These are phyloP conservation scores for Corythornis madagascariensis DNA, from an alignment of 2,113 vertebrate genomes.

Conservation along the genomic window DNA sequence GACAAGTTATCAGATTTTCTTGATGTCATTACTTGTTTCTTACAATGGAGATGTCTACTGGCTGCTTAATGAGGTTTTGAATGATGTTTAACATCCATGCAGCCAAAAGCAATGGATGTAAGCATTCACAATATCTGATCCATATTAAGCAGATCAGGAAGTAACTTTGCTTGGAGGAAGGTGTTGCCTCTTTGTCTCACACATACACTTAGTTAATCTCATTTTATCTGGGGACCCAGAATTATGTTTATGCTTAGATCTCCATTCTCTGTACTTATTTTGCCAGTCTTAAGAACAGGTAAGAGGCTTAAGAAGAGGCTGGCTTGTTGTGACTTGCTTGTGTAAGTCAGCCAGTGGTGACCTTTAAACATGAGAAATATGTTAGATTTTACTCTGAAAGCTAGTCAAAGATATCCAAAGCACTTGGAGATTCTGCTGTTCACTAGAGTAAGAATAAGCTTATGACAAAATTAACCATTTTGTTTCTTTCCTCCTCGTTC, in stretches of 20 bases:
- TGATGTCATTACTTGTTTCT: background rate
- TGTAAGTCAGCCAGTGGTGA: background rate
- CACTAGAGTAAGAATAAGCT: background rate
- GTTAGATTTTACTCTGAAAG: background rate
- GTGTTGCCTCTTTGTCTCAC: background rate
- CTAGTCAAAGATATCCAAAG: background rate
- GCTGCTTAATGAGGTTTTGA: background rate
- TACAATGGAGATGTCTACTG: background rate
- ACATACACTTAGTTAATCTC: background rate
- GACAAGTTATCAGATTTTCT: background rate
- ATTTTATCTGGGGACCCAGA: background rate
- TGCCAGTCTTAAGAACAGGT: background rate
- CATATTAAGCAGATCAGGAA: background rate
- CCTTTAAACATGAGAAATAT: background rate
- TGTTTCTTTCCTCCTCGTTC: background rate
- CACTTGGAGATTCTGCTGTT: background rate
- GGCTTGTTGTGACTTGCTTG: background rate
- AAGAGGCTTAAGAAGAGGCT: background rate
- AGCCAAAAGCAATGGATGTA: background rate
- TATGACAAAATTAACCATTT: background rate
- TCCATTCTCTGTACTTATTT: background rate
- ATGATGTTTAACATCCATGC: background rate
- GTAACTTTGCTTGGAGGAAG: background rate
- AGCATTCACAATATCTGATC: background rate
- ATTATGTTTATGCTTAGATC: background rate